These are phyloP conservation scores for Thunnus thynnus DNA, from an alignment of 2,113 vertebrate species.

Conservation along the genomic window DNA sequence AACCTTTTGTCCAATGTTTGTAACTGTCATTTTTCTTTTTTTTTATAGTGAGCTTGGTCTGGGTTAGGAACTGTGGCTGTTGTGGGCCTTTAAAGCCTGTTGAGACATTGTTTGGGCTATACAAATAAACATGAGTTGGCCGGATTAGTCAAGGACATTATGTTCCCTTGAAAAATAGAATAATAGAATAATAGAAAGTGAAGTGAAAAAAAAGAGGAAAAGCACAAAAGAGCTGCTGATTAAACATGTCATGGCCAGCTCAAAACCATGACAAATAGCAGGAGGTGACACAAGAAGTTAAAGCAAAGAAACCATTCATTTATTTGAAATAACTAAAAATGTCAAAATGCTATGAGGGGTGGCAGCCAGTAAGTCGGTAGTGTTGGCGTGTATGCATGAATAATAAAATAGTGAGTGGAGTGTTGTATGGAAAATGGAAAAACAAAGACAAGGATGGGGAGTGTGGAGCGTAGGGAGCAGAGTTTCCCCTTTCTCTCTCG, in stretches of 20 bases:
- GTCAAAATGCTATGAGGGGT: too few species aligned
- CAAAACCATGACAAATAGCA: too few species aligned
- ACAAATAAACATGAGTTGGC: constrained; percentile 5
- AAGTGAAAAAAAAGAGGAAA: background rate
- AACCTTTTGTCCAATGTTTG: too few species aligned
- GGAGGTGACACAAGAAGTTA: background rate
- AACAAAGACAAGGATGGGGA: too few species aligned
- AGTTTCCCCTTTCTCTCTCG: too few species aligned
- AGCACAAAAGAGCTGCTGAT: background rate
- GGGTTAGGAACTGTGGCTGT: background rate
- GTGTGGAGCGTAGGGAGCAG: too few species aligned
- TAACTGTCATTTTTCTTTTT: background rate
- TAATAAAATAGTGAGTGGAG: too few species aligned
- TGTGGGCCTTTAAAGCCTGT: background rate
- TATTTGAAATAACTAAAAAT: too few species aligned
- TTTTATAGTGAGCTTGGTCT: background rate
- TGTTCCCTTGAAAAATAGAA: background rate
- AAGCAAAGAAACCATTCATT: background rate
- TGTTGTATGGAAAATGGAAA: too few species aligned
- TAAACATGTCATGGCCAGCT: too few species aligned
- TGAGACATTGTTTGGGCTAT: background rate
- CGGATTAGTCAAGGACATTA: background rate
- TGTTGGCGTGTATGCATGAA: too few species aligned
- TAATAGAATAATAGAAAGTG: background rate
- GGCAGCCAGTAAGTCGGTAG: too few species aligned